These are phyloP conservation scores for Coilia nasus DNA, from an alignment of 2,797 vertebrate genomes.

Conservation along the genomic window DNA sequence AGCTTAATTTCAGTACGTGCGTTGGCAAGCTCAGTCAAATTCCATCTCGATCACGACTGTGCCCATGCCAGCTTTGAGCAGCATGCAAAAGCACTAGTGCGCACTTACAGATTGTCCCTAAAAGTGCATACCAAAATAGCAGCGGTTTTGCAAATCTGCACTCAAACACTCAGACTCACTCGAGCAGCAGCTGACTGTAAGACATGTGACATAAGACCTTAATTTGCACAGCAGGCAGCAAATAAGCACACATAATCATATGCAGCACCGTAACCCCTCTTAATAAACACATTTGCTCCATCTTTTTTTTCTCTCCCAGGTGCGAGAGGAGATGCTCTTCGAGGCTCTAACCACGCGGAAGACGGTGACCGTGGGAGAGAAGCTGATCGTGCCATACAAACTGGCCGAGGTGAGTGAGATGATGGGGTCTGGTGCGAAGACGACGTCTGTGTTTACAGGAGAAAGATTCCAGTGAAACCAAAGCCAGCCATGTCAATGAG, in stretches of 20 bases:
- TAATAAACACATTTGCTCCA: neutral
- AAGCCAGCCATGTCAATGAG: neutral
- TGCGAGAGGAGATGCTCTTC: conserved; percentile 96
- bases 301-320: conserved; percentile 68
- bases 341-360: conserved; percentile 96
- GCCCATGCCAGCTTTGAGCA: neutral
- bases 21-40: neutral
- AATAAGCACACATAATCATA: neutral
- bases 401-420: conserved; percentile 85
- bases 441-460: conserved; percentile 6
- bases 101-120: neutral
- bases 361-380: conserved; percentile 96
- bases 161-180: neutral
- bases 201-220: neutral
- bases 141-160: neutral
- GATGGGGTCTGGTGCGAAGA: neutral
- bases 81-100: neutral
- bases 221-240: neutral
- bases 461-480: neutral
- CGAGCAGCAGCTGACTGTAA: neutral
- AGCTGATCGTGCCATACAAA: conserved; percentile 94
- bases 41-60: neutral
- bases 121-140: neutral
- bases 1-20: neutral
- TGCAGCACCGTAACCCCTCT: neutral